Base-by-base conservation (phyloP, 2,113 vertebrate genomes). In the Asarcornis scutulata region DNA sequence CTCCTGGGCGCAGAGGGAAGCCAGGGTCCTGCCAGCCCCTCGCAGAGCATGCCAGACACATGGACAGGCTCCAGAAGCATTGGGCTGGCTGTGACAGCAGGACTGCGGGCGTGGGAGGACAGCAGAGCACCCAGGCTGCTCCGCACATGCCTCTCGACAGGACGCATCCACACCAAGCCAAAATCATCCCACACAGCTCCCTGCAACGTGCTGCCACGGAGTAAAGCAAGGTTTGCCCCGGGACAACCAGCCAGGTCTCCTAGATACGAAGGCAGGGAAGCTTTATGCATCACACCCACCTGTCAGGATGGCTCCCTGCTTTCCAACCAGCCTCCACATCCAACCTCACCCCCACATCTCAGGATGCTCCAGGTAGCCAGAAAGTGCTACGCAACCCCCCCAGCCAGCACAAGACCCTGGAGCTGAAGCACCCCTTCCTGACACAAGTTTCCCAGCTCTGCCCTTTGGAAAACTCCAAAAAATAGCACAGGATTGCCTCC, bases 1-100 rank as follows among this genome's bases (percentile, higher is more conserved):
- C 11, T 93, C 48, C 59, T n/a, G 14, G 0, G 5, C 0, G 0
- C 46, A n/a, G 46, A 31, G 56, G 32, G 60, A 50, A 66, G 15
- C 0, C 0, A 52, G 9, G 46, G 66, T 23, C 20, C 31, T 81
- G 69, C 22, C 78, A 91, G 62, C 5, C 34, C 53, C 67, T 80
- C 1, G 0, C 67, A 64, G 42, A 1, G 0, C 25, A 48, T 0
- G 0, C 31, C 62, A 79, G 79, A 72, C 69, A 48, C 78, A 82
- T 0, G 0, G 78, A n/a, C 36, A 82, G 48, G 52, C 18, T 48
- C 38, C 32, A 58, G 42, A 60, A 27, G 31, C 67, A 21, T 73
- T 73, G 48, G 32, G 18, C 25, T 32, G 66, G 17, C 63, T 66
- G 34, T 34, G 63, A 66, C 26, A 83, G 46, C 7, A 25, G 13